A percentile compares a stretch with the other conserved stretches of the same genome.
Evolutionary conservation across 2,113 vertebrate genomes (phyloP).

Genomic region (Gracilinanus agilis): DNA sequence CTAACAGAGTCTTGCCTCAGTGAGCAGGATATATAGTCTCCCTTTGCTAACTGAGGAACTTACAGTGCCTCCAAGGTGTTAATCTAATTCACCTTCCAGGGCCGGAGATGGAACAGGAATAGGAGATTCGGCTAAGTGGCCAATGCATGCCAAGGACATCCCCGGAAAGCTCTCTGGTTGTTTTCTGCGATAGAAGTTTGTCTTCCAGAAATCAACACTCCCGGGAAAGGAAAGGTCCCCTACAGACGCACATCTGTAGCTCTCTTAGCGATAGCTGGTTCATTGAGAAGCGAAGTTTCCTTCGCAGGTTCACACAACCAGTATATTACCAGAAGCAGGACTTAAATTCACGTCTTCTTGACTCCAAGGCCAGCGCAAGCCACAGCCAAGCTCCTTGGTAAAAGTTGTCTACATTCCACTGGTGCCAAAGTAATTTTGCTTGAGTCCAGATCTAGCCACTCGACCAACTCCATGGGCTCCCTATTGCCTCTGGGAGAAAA

Average conservation of each 20-base stretch:
- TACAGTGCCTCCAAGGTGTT: not conserved
- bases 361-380: not conserved
- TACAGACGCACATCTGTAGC: not conserved
- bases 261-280: not conserved
- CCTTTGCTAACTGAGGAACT: not conserved
- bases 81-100: not conserved
- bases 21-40: not conserved
- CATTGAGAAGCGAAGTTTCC: not conserved
- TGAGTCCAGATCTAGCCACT: not conserved
- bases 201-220: no score
- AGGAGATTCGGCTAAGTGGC: not conserved
- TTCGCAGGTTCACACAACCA: no score
- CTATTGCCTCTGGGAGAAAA: not conserved
- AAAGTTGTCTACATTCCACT: not conserved
- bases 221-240: not conserved
- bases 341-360: not conserved
- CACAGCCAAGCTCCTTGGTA: not conserved
- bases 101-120: not conserved
- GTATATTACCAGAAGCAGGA: no score
- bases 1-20: not conserved
- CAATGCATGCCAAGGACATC: not conserved
- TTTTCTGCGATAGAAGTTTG: not conserved
- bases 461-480: not conserved
- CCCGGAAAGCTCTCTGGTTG: not conserved
- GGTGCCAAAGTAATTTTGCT: no score